Conservation (phyloP, 2,797 vertebrate species). For the Gallinago nigripennis region DNA sequence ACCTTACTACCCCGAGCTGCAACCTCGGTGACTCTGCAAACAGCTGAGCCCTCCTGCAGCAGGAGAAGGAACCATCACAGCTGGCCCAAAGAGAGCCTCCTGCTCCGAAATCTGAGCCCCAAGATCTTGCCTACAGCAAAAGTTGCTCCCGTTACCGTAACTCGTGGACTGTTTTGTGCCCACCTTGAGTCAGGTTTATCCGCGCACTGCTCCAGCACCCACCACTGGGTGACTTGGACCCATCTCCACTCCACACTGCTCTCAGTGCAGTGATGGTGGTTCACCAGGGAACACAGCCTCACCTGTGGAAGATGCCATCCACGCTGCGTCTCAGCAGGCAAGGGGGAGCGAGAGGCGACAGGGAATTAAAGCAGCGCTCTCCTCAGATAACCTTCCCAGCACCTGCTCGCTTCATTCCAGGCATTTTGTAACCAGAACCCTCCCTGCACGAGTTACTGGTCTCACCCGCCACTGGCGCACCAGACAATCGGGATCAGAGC, state of each 20-base stretch:
- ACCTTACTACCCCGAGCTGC: background rate
- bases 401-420: conserved; percentile 37
- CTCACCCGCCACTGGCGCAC: background rate
- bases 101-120: background rate
- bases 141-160: fast-evolving
- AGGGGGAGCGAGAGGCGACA: fast-evolving
- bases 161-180: fast-evolving
- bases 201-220: fast-evolving
- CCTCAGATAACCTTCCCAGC: conserved; percentile 49
- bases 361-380: background rate
- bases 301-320: background rate
- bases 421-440: conserved; percentile 53
- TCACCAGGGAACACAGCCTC: background rate
- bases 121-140: background rate
- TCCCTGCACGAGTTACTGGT: background rate
- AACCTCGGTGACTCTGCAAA: background rate
- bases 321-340: background rate
- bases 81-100: background rate
- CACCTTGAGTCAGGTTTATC: background rate
- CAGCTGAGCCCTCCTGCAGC: conserved; percentile 22
- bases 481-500: conserved; percentile 55
- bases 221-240: fast-evolving
- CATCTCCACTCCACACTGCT: fast-evolving
- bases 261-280: fast-evolving
- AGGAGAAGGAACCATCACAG: background rate